phyloP scores from a whole-genome alignment of 2,113 vertebrate genomes.

The Ancistrus triradiatus region DNA sequence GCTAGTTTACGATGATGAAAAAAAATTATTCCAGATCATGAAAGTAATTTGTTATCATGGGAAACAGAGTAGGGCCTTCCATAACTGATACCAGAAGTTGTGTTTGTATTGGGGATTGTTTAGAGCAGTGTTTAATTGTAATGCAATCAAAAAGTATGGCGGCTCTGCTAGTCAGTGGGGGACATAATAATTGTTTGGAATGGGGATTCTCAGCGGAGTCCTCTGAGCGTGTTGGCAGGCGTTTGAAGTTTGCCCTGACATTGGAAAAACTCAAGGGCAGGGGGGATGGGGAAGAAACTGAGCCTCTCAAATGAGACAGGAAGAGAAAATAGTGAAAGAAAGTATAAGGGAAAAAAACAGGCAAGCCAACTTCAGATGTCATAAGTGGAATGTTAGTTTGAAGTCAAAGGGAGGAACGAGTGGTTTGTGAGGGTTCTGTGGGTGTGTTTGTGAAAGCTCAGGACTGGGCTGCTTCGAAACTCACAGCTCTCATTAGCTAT shows the following conservation, averaged over 20 bases:
- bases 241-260: conserved; percentile 65
- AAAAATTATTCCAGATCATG: no score
- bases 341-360: conserved; percentile 34
- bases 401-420: conserved; percentile 41
- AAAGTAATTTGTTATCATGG: neutral
- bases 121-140: conserved; percentile 44
- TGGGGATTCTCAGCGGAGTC: conserved; percentile 59
- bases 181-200: conserved; percentile 62
- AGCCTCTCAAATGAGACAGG: conserved; percentile 51
- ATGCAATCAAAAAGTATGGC: conserved; percentile 42
- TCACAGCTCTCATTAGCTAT: conserved; percentile 56
- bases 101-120: conserved; percentile 14
- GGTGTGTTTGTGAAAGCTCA: conserved; percentile 8
- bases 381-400: conserved; percentile 55
- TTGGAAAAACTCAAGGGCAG: conserved; percentile 63
- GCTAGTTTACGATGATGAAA: no score
- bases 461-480: conserved; percentile 44
- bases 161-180: conserved; percentile 51
- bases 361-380: conserved; percentile 53
- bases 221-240: conserved; percentile 56
- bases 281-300: conserved; percentile 46
- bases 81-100: no score
- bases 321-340: conserved; percentile 27
- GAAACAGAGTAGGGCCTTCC: neutral
- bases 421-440: conserved; percentile 30